Evolutionary conservation across 2,888 invertebrate species (phyloP).

Genomic region (Orchesellides sinensis): DNA sequence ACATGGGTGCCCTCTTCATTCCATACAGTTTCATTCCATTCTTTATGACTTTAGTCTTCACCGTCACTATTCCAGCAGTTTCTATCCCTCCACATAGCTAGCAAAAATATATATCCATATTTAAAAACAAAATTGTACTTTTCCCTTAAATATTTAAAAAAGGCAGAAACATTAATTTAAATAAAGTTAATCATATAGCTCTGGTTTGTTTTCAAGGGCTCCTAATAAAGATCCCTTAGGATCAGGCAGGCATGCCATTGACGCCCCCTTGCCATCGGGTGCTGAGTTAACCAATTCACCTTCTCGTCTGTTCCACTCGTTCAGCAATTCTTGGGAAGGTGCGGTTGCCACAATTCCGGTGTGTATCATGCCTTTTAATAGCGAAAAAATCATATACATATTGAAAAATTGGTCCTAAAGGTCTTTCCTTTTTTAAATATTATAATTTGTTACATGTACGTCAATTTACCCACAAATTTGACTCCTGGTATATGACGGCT

Average conservation of each 20-base stretch:
- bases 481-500: constrained; percentile 71
- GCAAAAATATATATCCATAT: neutral
- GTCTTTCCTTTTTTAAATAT: neutral
- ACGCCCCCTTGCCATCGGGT: constrained; percentile 11
- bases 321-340: constrained; percentile 63
- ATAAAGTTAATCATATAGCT: no score
- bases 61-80: constrained; percentile 65
- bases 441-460: neutral
- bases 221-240: constrained; percentile 52
- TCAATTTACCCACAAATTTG: constrained; percentile 46
- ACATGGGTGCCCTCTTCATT: constrained; percentile 64
- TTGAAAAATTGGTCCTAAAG: no score
- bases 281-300: constrained; percentile 39
- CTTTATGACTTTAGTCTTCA: constrained; percentile 58
- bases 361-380: constrained; percentile 62
- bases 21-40: constrained; percentile 62
- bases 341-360: constrained; percentile 67
- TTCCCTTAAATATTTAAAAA: no score
- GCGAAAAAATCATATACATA: neutral
- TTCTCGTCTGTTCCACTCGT: constrained; percentile 67
- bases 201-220: constrained; percentile 52
- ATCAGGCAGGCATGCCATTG: constrained; percentile 59
- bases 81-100: constrained; percentile 71
- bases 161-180: no score
- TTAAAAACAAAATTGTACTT: neutral